These are phyloP conservation scores for Scaptomyza montana DNA, from an alignment of 1,140 invertebrate genomes.

Conservation along the genomic window DNA sequence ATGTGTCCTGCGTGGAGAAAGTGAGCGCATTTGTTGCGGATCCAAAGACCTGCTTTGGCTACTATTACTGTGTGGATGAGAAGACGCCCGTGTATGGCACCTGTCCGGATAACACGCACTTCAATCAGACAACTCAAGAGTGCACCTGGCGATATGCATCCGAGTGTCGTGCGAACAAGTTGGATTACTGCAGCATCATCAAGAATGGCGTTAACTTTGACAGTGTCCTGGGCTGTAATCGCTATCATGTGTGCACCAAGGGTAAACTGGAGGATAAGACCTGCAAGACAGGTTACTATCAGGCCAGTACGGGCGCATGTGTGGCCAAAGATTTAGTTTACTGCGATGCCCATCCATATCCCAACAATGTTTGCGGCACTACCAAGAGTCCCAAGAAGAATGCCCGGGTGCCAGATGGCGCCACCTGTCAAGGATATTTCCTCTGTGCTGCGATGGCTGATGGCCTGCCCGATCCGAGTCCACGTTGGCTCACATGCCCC, in stretches of 20 bases:
- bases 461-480: constrained; percentile 46
- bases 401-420: constrained; percentile 50
- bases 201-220: constrained; percentile 56
- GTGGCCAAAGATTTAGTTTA: constrained; percentile 48
- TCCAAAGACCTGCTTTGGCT: constrained; percentile 69
- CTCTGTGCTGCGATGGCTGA: constrained; percentile 44
- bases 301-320: constrained; percentile 51
- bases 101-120: constrained; percentile 57
- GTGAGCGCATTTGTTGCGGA: constrained; percentile 45
- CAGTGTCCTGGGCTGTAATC: constrained; percentile 52
- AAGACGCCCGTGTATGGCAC: constrained; percentile 43
- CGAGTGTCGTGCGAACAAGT: constrained; percentile 38
- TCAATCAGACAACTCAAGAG: constrained; percentile 52
- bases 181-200: constrained; percentile 70
- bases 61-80: constrained; percentile 58
- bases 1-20: constrained; percentile 44
- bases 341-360: constrained; percentile 67
- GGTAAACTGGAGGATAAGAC: constrained; percentile 26
- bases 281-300: constrained; percentile 55
- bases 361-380: constrained; percentile 64
- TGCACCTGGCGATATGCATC: constrained; percentile 50
- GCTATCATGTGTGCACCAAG: constrained; percentile 60
- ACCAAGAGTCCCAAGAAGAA: constrained; percentile 42
- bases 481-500: constrained; percentile 52
- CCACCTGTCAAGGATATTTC: constrained; percentile 73